phyloP scores from a whole-genome alignment of 2,797 vertebrate species.

The Poeciliopsis paucimaculata region DNA sequence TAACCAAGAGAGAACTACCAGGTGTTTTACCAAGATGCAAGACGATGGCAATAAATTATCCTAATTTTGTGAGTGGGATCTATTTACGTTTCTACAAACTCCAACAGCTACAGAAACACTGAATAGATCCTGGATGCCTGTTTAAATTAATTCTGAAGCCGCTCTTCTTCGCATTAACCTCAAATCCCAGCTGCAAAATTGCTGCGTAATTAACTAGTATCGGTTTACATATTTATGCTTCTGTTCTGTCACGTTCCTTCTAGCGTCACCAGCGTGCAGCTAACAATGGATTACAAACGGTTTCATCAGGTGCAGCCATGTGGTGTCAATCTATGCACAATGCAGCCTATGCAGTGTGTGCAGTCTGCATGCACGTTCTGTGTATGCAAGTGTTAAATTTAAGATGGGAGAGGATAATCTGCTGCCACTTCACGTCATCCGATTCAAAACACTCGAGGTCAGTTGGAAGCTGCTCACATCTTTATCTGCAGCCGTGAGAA shows the following conservation, averaged over 20 bases:
- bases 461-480: constrained; percentile 39
- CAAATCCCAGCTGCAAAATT: neutral
- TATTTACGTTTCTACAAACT: constrained; percentile 22
- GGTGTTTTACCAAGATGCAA: constrained; percentile 23
- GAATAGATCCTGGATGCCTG: neutral
- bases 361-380: neutral
- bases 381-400: constrained; percentile 13
- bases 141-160: neutral
- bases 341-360: neutral
- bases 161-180: neutral
- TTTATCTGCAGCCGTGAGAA: constrained; percentile 41
- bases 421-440: constrained; percentile 32
- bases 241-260: constrained; percentile 2
- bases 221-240: neutral
- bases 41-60: constrained; percentile 13
- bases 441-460: constrained; percentile 58
- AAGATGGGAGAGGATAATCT: constrained; percentile 20
- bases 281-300: constrained; percentile 36
- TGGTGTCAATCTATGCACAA: constrained; percentile 8
- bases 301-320: constrained; percentile 59
- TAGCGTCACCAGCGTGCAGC: constrained; percentile 14
- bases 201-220: constrained; percentile 2
- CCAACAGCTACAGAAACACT: neutral
- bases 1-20: constrained; percentile 17
- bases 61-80: constrained; percentile 3